Conservation (phyloP, 2,113 vertebrate genomes). For the Lampris megalopsis region DNA sequence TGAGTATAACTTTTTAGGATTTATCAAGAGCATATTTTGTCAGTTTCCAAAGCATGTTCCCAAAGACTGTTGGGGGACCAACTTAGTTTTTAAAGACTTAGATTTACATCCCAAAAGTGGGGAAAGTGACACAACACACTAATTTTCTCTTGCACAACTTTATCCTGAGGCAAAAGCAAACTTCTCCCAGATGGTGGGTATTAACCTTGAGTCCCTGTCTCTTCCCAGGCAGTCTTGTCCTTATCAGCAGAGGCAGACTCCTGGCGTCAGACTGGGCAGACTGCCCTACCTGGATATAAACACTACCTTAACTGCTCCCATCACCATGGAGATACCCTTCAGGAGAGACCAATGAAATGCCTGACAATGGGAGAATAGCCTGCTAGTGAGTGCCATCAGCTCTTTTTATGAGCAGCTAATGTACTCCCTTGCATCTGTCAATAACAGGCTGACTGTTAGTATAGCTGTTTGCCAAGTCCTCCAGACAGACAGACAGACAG, state of each 20-base stretch:
- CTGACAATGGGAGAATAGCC: slow-evolving; percentile 42
- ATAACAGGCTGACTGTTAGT: slow-evolving; percentile 29
- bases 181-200: slow-evolving; percentile 42
- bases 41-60: slow-evolving; percentile 18
- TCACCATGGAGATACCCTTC: slow-evolving; percentile 43
- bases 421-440: slow-evolving; percentile 45
- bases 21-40: background rate
- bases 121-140: slow-evolving; percentile 11
- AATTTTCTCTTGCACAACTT: slow-evolving; percentile 50
- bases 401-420: slow-evolving; percentile 66
- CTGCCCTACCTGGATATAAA: slow-evolving; percentile 63
- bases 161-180: slow-evolving; percentile 56
- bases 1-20: background rate
- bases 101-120: slow-evolving; percentile 11
- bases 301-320: slow-evolving; percentile 57
- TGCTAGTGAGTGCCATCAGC: slow-evolving; percentile 40
- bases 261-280: slow-evolving; percentile 57
- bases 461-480: slow-evolving; percentile 8
- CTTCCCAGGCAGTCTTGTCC: slow-evolving; percentile 46
- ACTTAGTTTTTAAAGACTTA: slow-evolving; percentile 10
- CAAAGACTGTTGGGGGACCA: background rate
- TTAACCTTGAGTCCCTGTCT: slow-evolving; percentile 65
- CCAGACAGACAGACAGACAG: background rate
- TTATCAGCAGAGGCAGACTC: slow-evolving; percentile 65
- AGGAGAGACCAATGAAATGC: slow-evolving; percentile 50